Base-by-base conservation (phyloP, 2,888 invertebrate species). In the Griposia aprilina region DNA sequence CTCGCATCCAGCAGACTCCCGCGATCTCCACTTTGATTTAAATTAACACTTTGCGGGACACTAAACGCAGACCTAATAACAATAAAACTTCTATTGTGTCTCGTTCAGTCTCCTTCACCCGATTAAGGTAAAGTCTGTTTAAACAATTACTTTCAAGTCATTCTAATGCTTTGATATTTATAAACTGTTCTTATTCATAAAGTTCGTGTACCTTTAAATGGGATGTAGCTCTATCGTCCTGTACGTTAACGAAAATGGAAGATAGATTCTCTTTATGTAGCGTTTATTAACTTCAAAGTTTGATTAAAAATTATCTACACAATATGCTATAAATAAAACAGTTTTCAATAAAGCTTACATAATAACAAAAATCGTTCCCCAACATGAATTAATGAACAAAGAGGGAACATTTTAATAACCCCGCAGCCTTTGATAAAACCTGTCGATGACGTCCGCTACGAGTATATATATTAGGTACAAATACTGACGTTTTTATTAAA, bases 391-490 rank as follows among this genome's bases (percentile, higher is more conserved):
- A 26, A 66, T 48, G 30, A 74, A 52, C 66, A 83, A 71, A 71
- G 30, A 78, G 82, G 26, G 62, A 72, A 83, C 52, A 70, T 74
- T 83, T 81, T 74, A 83, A 85, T 82, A 74, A 72, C 45, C 68
- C 52, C 13, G 45, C 68, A 55, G 63, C 74, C 74, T 82, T 81
- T 85, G 71, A 72, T 72, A 60, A 45, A 26, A 10, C 76, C 71
- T 84, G 69, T 70, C 57, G 73, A 59, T 81, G 76, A 67, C 66
- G 85, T 52, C 41, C 59, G 11, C 36, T 45, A n/a, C n/a, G n/a
- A n/a, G n/a, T n/a, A 36, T 36, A 36, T 36, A 36, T 36, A 59
- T n/a, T n/a, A n/a, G n/a, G n/a, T 17, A 45, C 55, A 73, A 41
- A 75, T 7, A 57, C 48, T 52, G 48, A 10, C 26, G n/a, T 59